Base-by-base conservation (phyloP, 2,113 vertebrate species). In the Marmota monax region DNA sequence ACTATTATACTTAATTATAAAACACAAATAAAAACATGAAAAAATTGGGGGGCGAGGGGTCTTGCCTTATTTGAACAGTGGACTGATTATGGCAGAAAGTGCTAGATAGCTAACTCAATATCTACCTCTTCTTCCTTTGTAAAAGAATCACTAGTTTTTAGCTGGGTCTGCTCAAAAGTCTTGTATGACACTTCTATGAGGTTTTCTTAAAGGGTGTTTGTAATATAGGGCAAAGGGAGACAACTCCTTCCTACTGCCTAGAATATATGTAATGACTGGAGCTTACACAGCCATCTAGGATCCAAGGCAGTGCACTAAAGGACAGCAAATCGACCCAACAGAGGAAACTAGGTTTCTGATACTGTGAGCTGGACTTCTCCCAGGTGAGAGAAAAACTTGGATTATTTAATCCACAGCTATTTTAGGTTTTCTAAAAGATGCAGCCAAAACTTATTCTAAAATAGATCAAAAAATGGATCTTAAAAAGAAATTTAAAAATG, bases 381-480 rank as follows among this genome's bases (percentile, higher is more conserved):
- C 34, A 78, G 34, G 11, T 20, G 5, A 56, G 82, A 94, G 29
- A 63, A 73, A 74, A 51, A 37, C 12, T 51, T 32, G 74, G 34
- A 79, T 80, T 85, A 32, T 48, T 48, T 77, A 91, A 91, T 61
- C 34, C 63, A 58, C 16, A 88, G 73, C 48, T 79, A 34, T 61
- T 92, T 92, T 37, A 42, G 32, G 5, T 70, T 84, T 96, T 84
- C 51, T 91, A 51, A 93, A 25, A 80, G 11, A 42, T 53, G 32
- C 18, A 48, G 42, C n/a, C 48, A 96, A 82, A 76, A 22, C 5
- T 82, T 72, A 83, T 80, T 42, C 53, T 95, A 84, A 94, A 77
- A 63, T 63, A 63, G 9, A 63, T 3, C 14, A 56, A 56, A 56
- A 56, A 56, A 56, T 53, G 14, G 51, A 53, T 53, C 51, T 16